phyloP scores from a whole-genome alignment of 2,888 invertebrate genomes.

The Adelphocoris suturalis region DNA sequence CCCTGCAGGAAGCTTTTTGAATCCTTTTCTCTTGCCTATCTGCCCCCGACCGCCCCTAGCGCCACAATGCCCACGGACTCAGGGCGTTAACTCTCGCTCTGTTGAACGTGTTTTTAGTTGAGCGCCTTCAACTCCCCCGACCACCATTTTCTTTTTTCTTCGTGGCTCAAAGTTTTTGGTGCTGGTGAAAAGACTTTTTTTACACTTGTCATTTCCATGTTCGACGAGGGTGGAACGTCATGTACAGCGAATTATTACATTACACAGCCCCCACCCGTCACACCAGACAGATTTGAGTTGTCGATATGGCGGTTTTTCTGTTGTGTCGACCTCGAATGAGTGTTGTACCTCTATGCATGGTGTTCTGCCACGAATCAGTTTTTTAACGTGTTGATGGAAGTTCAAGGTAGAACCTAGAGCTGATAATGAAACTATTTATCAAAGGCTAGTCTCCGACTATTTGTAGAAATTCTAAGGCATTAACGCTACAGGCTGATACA shows the following conservation, averaged over 20 bases:
- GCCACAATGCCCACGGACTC: constrained; percentile 49
- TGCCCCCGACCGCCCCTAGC: constrained; percentile 41
- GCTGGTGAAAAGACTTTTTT: constrained; percentile 25
- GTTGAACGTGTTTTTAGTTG: constrained; percentile 62
- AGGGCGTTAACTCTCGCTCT: constrained; percentile 61
- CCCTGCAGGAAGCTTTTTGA: constrained; percentile 55
- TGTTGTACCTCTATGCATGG: too few relatives aligned
- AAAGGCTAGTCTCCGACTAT: too few relatives aligned
- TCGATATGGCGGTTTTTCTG: too few relatives aligned
- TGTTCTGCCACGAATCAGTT: too few relatives aligned
- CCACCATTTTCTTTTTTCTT: constrained; percentile 40
- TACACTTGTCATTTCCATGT: constrained; percentile 26
- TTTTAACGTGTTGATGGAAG: too few relatives aligned
- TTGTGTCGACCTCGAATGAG: too few relatives aligned
- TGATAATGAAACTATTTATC: too few relatives aligned
- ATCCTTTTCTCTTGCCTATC: constrained; percentile 55
- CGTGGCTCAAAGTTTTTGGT: constrained; percentile 4
- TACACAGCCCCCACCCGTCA: too few relatives aligned
- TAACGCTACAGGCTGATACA: too few relatives aligned
- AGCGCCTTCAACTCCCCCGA: constrained; percentile 42
- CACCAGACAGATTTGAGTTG: too few relatives aligned
- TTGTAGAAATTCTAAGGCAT: too few relatives aligned
- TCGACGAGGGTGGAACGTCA: neutral
- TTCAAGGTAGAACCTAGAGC: neutral
- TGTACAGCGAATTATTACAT: neutral